Base-by-base conservation (phyloP, 2,113 vertebrate species). In the Chamaea fasciata region DNA sequence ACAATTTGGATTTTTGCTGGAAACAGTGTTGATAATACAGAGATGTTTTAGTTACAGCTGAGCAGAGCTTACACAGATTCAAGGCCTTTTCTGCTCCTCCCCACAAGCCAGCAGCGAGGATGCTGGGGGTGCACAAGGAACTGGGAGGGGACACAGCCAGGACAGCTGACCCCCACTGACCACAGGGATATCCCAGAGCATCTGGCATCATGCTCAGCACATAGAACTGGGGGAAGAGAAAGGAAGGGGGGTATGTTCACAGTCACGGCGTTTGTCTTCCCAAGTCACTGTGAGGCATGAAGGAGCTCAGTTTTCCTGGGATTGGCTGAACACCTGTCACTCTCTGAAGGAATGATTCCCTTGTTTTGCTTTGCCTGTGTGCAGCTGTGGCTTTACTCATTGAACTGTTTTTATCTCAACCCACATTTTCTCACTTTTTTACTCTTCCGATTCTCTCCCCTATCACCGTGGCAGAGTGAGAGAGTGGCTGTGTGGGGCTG, bases 31-130 rank as follows among this genome's bases (percentile, higher is more conserved):
- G 55, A 62, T 55, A 90, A 49, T 11, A 41, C 20, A 55, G 41
- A 62, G 26, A 69, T 62, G 20, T 62, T 90, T 83, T 42, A 62
- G 30, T 69, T 69, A 69, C 78, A 83, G 53, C 55, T 47, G 39
- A 83, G 47, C 63, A 62, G 55, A 62, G 31, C 21, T 69, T 55
- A 55, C 14, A 47, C 11, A 47, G 31, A 49, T 53, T 62, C 79
- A 69, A 69, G 63, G 79, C 47, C 56, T 69, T 60, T 83, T 55
- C 70, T 49, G 16, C 31, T 76, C 55, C 55, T 83, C 26, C 42
- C 11, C 26, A 5, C 18, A 26, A 4, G 13, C 13, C 60, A 33
- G 15, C 24, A 62, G n/a, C 0, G 0, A 62, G 63, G 47, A 35
- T 12, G 14, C 47, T 76, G 30, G 14, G 10, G 30, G n/a, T 55